A percentile compares a stretch with the other conserved stretches of the same genome.
Conservation (phyloP, 2,888 invertebrate genomes). For the Horisme vitalbata region DNA sequence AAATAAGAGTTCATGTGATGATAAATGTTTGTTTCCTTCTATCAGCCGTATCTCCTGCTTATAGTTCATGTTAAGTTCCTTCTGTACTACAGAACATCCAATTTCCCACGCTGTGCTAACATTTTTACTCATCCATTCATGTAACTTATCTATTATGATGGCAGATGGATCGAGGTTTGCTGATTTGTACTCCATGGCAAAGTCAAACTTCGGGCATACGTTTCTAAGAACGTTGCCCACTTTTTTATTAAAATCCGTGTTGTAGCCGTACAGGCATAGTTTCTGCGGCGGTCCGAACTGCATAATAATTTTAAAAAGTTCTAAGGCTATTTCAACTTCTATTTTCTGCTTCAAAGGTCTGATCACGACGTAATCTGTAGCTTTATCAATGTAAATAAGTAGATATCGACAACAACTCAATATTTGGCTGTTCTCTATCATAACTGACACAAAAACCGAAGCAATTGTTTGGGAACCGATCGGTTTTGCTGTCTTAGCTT, state of each 20-base stretch:
- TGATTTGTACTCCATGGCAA: slow-evolving; percentile 7
- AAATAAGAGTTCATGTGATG: slow-evolving; percentile 11
- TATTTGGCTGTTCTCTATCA: neutral
- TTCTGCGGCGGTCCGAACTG: slow-evolving; percentile 22
- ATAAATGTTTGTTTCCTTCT: neutral
- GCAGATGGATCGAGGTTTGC: slow-evolving; percentile 15
- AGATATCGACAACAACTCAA: slow-evolving; percentile 6
- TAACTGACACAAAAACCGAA: slow-evolving; percentile 16
- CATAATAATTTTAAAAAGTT: slow-evolving; percentile 24
- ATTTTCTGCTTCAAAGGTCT: slow-evolving; percentile 20
- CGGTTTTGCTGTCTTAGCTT: neutral
- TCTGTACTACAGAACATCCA: slow-evolving; percentile 22
- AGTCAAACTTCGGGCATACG: slow-evolving; percentile 13
- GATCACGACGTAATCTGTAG: slow-evolving; percentile 19
- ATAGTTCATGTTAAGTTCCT: slow-evolving; percentile 11
- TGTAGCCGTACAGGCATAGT: slow-evolving; percentile 14
- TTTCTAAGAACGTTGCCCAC: slow-evolving; percentile 7
- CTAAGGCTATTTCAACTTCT: slow-evolving; percentile 16
- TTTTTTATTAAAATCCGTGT: slow-evolving; percentile 4
- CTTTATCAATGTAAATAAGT: slow-evolving; percentile 23
- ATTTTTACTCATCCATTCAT: slow-evolving; percentile 9
- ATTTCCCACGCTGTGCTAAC: slow-evolving; percentile 15
- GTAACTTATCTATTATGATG: slow-evolving; percentile 10
- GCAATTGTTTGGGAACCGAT: too few relatives aligned
- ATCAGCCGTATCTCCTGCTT: neutral